A percentile compares a stretch with the other conserved stretches of the same genome.
Conservation (phyloP, 2,797 vertebrate species). For the Dallia pectoralis region DNA sequence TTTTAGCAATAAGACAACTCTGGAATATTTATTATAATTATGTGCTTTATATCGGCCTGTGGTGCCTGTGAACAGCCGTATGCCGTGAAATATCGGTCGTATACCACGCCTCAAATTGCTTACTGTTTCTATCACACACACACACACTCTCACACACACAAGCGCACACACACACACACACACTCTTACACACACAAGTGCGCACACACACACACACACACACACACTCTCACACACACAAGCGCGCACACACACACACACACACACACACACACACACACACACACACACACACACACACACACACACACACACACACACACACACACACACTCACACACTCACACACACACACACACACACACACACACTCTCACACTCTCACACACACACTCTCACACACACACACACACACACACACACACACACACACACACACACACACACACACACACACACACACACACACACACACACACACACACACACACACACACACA, state of each 20-base stretch:
- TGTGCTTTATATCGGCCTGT: no score
- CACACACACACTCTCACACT: no score
- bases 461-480: not conserved
- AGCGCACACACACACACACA: constrained; percentile 11
- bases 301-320: constrained; percentile 59
- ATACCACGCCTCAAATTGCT: no score
- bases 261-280: constrained; percentile 43
- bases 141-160: no score
- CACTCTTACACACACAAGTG: no score
- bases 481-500: constrained; percentile 60
- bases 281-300: constrained; percentile 42
- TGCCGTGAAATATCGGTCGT: no score
- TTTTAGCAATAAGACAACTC: no score
- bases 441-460: constrained; percentile 59
- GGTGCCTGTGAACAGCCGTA: no score
- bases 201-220: not conserved
- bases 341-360: constrained; percentile 66
- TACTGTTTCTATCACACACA: not conserved
- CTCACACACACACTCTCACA: not conserved
- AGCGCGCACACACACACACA: constrained; percentile 4
- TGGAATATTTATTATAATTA: no score
- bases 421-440: not conserved
- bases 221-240: constrained; percentile 61
- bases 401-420: constrained; percentile 59
- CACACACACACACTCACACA: not conserved